Evolutionary conservation across 2,113 vertebrate species (phyloP).

Genomic region (Mustela nigripes): DNA sequence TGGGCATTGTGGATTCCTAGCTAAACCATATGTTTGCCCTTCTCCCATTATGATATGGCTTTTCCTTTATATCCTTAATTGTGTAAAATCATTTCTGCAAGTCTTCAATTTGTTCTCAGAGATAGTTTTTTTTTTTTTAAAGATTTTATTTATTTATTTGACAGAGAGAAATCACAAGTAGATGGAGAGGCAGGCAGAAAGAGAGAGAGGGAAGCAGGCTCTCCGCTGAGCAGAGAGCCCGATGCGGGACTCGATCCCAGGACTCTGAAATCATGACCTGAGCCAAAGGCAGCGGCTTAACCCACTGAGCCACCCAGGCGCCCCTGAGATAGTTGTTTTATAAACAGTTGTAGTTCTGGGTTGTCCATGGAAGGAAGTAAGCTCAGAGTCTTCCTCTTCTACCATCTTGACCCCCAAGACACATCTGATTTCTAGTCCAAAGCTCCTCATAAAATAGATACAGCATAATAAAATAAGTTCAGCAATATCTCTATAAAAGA

Average conservation of each 20-base stretch:
- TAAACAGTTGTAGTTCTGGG: not conserved
- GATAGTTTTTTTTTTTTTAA: not conserved
- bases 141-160: too few species aligned
- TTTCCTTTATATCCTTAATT: not conserved
- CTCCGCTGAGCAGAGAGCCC: too few species aligned
- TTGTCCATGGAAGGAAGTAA: not conserved
- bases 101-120: not conserved
- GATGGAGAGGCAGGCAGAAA: too few species aligned
- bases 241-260: too few species aligned
- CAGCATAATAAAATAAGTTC: not conserved
- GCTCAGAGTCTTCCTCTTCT: not conserved
- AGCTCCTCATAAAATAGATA: not conserved
- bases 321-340: not conserved
- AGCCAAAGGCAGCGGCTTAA: too few species aligned
- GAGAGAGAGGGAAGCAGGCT: too few species aligned
- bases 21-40: not conserved
- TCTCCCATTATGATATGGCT: not conserved
- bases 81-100: not conserved
- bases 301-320: too few species aligned
- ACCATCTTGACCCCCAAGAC: not conserved
- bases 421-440: not conserved
- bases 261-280: too few species aligned
- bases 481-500: not conserved
- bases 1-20: not conserved
- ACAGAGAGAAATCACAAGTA: too few species aligned